Conservation (phyloP, 2,113 vertebrate species). For the Erythrolamprus reginae region DNA sequence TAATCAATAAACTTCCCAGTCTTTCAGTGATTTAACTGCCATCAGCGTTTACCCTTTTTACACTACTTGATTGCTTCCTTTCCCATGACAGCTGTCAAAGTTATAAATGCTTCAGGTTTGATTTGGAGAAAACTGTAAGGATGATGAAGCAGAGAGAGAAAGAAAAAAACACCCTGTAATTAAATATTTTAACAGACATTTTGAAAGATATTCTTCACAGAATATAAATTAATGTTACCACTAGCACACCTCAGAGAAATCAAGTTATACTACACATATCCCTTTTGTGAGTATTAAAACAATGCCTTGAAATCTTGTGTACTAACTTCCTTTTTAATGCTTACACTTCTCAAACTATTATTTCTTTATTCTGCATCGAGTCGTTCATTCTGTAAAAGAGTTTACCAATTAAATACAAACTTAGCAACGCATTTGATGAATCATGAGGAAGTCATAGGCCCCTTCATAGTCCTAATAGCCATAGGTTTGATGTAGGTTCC, state of each 20-base stretch:
- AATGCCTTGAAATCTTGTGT: neutral
- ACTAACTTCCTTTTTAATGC: neutral
- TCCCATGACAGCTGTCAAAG: conserved; percentile 11
- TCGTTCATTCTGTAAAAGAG: neutral
- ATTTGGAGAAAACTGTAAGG: conserved; percentile 7
- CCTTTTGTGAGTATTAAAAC: conserved; percentile 16
- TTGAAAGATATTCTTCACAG: conserved; percentile 31
- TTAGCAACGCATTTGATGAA: neutral
- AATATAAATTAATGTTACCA: conserved; percentile 31
- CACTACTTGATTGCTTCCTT: accelerated
- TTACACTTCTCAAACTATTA: neutral
- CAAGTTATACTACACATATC: conserved; percentile 32
- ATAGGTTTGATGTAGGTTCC: neutral
- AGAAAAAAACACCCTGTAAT: conserved; percentile 41
- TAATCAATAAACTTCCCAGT: neutral
- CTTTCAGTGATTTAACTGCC: neutral
- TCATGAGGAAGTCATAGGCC: neutral
- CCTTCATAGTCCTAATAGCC: neutral
- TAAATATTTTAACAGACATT: conserved; percentile 49
- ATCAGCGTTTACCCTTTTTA: conserved; percentile 9
- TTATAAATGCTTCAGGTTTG: neutral
- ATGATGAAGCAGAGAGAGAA: neutral
- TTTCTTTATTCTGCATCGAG: accelerated
- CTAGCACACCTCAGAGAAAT: neutral
- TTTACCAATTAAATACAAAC: neutral